These are phyloP conservation scores for Heliconius eleuchia DNA, from an alignment of 1,140 invertebrate genomes.

Conservation along the genomic window DNA sequence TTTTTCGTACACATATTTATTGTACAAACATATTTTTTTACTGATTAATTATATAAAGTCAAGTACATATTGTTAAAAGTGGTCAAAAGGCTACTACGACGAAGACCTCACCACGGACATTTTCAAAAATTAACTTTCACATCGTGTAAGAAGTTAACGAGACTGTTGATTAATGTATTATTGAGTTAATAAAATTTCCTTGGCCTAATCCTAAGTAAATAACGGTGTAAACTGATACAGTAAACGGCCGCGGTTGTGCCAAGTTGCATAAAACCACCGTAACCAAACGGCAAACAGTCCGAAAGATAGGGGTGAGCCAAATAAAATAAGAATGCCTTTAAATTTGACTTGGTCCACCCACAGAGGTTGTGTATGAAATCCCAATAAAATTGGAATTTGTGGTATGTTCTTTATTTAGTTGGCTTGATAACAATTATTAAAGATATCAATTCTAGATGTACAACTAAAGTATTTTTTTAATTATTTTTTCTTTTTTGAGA, in stretches of 20 bases:
- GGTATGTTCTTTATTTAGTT: not conserved
- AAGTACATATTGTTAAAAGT: too few species aligned
- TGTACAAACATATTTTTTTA: too few species aligned
- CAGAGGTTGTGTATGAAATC: conserved; percentile 16
- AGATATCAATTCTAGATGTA: too few species aligned
- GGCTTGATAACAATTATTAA: not conserved
- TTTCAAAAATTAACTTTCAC: not conserved
- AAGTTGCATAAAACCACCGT: conserved; percentile 29
- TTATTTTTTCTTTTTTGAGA: too few species aligned
- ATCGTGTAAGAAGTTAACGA: conserved; percentile 35
- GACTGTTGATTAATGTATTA: conserved; percentile 27
- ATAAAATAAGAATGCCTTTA: conserved; percentile 28
- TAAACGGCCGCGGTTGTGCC: conserved; percentile 24
- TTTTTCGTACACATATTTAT: too few species aligned
- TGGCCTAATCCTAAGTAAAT: conserved; percentile 37
- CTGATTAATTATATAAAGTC: too few species aligned
- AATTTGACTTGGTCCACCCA: conserved; percentile 19
- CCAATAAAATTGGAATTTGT: conserved; percentile 3
- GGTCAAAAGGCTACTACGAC: too few species aligned
- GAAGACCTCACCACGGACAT: not conserved
- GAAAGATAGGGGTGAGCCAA: conserved; percentile 37
- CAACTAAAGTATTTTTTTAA: too few species aligned
- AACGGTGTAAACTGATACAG: conserved; percentile 28
- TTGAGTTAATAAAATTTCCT: conserved; percentile 18
- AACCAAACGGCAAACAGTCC: conserved; percentile 25